A percentile compares a stretch with the other conserved stretches of the same genome.
Evolutionary conservation across 2,888 invertebrate genomes (phyloP).

Genomic region (Limnephilus lunatus): DNA sequence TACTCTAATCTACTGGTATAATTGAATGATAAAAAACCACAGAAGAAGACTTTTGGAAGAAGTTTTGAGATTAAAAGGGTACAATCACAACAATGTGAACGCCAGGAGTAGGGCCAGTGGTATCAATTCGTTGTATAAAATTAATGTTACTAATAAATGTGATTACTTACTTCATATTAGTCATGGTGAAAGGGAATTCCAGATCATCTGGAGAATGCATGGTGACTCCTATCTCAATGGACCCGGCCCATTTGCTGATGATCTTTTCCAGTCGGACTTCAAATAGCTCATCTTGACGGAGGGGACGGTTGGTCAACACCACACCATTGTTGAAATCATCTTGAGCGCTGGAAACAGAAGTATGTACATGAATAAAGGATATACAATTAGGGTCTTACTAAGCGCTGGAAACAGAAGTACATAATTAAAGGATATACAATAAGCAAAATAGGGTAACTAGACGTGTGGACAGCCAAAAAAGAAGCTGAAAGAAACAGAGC

Average conservation of each 20-base stretch:
- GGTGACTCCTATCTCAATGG: slow-evolving; percentile 95
- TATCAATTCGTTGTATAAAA: too few relatives aligned
- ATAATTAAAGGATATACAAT: background rate
- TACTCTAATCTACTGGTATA: too few relatives aligned
- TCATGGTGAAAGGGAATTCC: slow-evolving; percentile 96
- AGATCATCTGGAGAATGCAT: slow-evolving; percentile 92
- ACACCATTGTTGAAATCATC: slow-evolving; percentile 97
- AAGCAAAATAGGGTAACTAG: background rate
- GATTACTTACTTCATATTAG: slow-evolving; percentile 85
- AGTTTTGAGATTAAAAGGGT: background rate
- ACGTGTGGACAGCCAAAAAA: background rate
- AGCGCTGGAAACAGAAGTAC: slow-evolving; percentile 77
- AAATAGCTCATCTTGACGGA: slow-evolving; percentile 93
- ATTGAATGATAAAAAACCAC: background rate
- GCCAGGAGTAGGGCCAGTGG: background rate
- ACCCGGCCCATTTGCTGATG: slow-evolving; percentile 96
- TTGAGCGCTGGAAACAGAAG: slow-evolving; percentile 80
- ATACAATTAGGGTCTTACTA: too few relatives aligned
- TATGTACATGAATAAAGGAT: background rate
- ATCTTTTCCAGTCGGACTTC: slow-evolving; percentile 94
- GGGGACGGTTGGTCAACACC: slow-evolving; percentile 90
- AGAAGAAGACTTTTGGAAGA: background rate
- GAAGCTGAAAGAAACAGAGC: too few relatives aligned
- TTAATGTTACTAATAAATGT: background rate
- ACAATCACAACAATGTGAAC: background rate